Base-by-base conservation (phyloP, 2,888 invertebrate genomes). In the Xylota segnis region DNA sequence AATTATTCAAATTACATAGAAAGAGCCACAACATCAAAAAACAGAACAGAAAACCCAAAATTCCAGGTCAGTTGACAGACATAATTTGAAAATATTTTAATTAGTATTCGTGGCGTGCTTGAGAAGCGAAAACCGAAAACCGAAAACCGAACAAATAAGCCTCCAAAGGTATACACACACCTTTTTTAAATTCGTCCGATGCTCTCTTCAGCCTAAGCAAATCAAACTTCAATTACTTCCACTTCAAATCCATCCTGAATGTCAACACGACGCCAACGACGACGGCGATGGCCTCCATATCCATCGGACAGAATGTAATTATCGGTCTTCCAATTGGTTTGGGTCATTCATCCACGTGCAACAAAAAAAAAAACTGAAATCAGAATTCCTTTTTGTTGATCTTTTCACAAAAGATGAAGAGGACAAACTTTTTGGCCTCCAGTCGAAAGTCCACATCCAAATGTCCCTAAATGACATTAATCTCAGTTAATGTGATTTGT, bases 191-290 rank as follows among this genome's bases (percentile, higher is more conserved):
- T 40, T 61, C 47, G 37, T 5, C 47, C 43, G 71, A 47, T 61
- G 52, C 61, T 37, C 34, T 23, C 34, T 32, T 47, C 47, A 56
- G 68, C 54, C 50, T 3, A 58, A 77, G 43, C 50, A 71, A 82
- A 82, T 77, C 77, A 65, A 65, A 82, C 70, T 66, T 77, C 65
- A 77, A 77, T 71, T 59, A 72, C 45, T 77, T 71, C 56, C 40
- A 58, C 63, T 56, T 76, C 71, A 58, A n/a, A 70, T 76, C 56
- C 56, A 70, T 76, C 52, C 14, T 16, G 58, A 76, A 82, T 77
- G 70, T 77, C 65, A 82, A 50, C 54, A 65, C 54, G 43, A 18
- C 18, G 4, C 4, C 32, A 4, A 23, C 23, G 23, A 23, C 23
- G 23, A 23, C 23, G 23, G 3, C 23, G 23, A 23, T 0, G 50